Base-by-base conservation (phyloP, 2,888 invertebrate genomes). In the Erebia ligea region DNA sequence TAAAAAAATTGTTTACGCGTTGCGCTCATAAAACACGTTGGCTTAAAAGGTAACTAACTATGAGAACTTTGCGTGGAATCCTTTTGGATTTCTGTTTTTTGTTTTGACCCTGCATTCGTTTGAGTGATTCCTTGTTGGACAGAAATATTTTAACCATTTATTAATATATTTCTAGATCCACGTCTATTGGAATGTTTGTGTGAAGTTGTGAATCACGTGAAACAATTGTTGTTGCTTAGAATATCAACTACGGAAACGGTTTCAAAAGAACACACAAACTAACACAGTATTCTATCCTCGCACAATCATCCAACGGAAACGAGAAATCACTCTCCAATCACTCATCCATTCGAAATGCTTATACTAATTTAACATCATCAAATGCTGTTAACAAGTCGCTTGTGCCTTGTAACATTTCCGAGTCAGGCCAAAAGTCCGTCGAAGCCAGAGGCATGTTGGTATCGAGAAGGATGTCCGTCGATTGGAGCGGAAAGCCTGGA, bases 291-390 rank as follows among this genome's bases (percentile, higher is more conserved):
- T 64, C 68, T 73, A 61, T 48, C 58, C 58, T 73, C 68, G 58
- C 70, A 74, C 73, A 73, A 72, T 54, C 56, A 69, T 74, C 71
- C 76, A 75, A 76, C 68, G 71, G 73, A 74, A 71, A 70, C 62
- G 56, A 72, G 76, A 77, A 76, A 78, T 74, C 76, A 77, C 75
- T 66, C 71, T 64, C 52, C 69, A 65, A 69, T 52, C 72, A 67
- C 52, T 50, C 68, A 50, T 68, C 69, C 61, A 66, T 68, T n/a
- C 25, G 42, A 65, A 65, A 65, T 25, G 21, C 76, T 66, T 88
- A 89, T 70, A 76, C 86, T 76, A 92, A 81, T 79, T 90, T 92
- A 65, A 92, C 91, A 73, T 91, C 92, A 76, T 92, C 91, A 69
- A 92, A 89, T 4, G 92, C 91, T 9, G 84, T 86, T 50, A 91